Base-by-base conservation (phyloP, 2,113 vertebrate genomes). In the Brienomyrus brachyistius region DNA sequence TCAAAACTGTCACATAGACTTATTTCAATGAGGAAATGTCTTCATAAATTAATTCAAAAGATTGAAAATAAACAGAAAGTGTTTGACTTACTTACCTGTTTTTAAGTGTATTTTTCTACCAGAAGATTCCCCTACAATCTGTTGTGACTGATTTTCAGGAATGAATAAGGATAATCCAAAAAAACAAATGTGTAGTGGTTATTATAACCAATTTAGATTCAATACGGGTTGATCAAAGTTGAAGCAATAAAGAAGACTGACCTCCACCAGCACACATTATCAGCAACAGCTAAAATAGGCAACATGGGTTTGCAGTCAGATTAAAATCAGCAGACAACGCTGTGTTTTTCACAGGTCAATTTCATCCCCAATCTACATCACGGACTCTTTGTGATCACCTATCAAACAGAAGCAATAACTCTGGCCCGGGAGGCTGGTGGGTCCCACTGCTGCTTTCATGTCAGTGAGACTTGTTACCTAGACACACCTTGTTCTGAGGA, bases 401-500 rank as follows among this genome's bases (percentile, higher is more conserved):
- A 54, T 87, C 15, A 27, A 45, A 62, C 56, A 62, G 23, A 88
- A 13, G 21, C 17, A 45, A 45, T 62, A 23, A 15, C 19, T 52
- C n/a, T 74, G 21, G 40, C 62, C 62, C 27, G 0, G 56, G 88
- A 91, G 45, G 87, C 1, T 17, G 80, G n/a, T 17, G 50, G 48
- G 86, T 47, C 62, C 62, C 62, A 70, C 59, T 35, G 27, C 66
- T 86, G 54, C 52, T 90, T 56, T 77, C 87, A 88, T 51, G 27
- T 82, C 54, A 86, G 59, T 50, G 52, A 31, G 40, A 56, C 89
- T 70, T 40, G 83, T 74, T 90, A 66, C 83, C 56, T 90, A 27
- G 31, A 90, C 90, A 88, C 89, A 91, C 90, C 89, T 91, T 91
- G 92, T 92, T 94, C 92, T 92, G 90, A 90, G 93, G 94, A 91